Conservation (phyloP, 2,113 vertebrate species). For the Raja brachyura region DNA sequence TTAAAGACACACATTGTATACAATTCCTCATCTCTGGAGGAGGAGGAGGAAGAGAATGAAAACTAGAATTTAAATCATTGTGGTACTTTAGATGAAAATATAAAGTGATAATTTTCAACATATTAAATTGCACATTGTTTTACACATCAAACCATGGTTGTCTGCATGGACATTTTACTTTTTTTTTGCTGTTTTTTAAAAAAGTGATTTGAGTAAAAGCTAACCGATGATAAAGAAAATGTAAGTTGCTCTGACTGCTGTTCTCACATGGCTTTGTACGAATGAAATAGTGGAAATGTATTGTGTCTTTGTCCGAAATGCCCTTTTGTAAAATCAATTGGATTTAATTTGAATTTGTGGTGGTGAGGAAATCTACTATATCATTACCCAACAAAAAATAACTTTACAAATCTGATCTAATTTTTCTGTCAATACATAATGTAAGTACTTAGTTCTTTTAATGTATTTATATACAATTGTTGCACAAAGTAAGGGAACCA, state of each 20-base stretch:
- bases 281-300: conserved; percentile 19
- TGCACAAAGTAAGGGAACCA: conserved; percentile 20
- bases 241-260: not conserved
- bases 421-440: not conserved
- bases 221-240: conserved; percentile 15
- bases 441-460: not conserved
- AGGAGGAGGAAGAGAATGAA: conserved; percentile 53
- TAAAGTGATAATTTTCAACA: conserved; percentile 73
- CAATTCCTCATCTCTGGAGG: conserved; percentile 55
- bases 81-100: conserved; percentile 63
- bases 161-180: conserved; percentile 69
- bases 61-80: conserved; percentile 61
- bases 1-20: conserved; percentile 50
- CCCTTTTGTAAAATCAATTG: conserved; percentile 6
- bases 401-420: not conserved
- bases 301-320: conserved; percentile 19
- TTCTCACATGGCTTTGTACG: conserved; percentile 9
- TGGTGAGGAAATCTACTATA: not conserved
- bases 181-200: conserved; percentile 42
- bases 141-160: conserved; percentile 72
- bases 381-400: not conserved
- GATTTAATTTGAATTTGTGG: conserved; percentile 35
- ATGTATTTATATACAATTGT: conserved; percentile 18
- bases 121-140: conserved; percentile 84
- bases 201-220: conserved; percentile 10